A percentile compares a stretch with the other conserved stretches of the same genome.
These are phyloP conservation scores for Sycobia sp. DNA, from an alignment of 1,140 invertebrate genomes.

Conservation along the genomic window DNA sequence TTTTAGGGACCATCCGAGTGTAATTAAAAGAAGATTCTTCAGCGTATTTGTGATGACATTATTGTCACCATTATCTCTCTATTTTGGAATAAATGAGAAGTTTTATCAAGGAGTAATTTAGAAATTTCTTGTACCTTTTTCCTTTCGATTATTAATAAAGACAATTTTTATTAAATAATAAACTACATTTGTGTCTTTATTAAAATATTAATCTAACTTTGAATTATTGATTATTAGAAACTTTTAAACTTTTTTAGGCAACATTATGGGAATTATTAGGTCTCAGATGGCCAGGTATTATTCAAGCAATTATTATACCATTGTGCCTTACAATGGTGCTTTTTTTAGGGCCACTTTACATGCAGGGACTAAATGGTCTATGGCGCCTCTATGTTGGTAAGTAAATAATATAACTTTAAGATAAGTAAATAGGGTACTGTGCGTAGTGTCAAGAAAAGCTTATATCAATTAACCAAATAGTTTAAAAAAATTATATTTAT, in stretches of 20 bases:
- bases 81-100: conserved; percentile 69
- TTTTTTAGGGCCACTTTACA: conserved; percentile 81
- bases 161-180: background rate
- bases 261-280: conserved; percentile 78
- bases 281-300: conserved; percentile 73
- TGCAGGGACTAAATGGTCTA: conserved; percentile 73
- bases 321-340: conserved; percentile 81
- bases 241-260: conserved; percentile 54
- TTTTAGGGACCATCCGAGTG: conserved; percentile 85
- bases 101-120: conserved; percentile 64
- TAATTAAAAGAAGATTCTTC: conserved; percentile 85
- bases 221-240: background rate
- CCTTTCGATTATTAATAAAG: too few species aligned
- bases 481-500: too few species aligned
- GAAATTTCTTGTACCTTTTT: too few species aligned
- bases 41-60: conserved; percentile 83
- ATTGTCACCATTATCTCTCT: conserved; percentile 77
- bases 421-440: too few species aligned
- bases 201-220: conserved; percentile 13
- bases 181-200: conserved; percentile 3
- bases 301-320: conserved; percentile 76
- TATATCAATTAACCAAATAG: too few species aligned
- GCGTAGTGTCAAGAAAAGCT: too few species aligned
- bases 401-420: too few species aligned
- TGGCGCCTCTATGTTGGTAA: conserved; percentile 74